Percentiles rank a stretch among this genome's conserved stretches.
These are phyloP conservation scores for Diplolepis rosae DNA, from an alignment of 2,888 invertebrate genomes.

Conservation along the genomic window DNA sequence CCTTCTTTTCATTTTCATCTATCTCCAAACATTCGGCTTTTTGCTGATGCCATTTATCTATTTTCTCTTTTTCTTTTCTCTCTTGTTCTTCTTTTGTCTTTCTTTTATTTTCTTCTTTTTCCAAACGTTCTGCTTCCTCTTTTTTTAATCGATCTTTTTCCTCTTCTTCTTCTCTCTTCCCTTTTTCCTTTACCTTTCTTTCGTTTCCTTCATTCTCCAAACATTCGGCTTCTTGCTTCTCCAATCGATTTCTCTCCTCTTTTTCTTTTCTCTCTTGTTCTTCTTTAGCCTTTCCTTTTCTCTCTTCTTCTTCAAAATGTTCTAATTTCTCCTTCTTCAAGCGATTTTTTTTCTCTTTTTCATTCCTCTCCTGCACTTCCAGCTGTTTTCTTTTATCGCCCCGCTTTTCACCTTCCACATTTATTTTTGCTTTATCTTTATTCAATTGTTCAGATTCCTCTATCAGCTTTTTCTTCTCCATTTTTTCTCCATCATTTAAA, in stretches of 20 bases:
- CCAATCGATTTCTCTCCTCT: slow-evolving; percentile 38
- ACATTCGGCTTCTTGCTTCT: slow-evolving; percentile 45
- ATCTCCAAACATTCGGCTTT: slow-evolving; percentile 43
- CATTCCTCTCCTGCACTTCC: slow-evolving; percentile 54
- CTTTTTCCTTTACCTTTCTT: slow-evolving; percentile 41
- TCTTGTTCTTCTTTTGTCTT: slow-evolving; percentile 26
- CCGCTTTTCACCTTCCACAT: neutral
- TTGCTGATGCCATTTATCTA: slow-evolving; percentile 11
- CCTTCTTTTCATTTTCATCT: slow-evolving; percentile 36
- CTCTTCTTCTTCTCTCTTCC: slow-evolving; percentile 34
- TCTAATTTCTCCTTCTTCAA: slow-evolving; percentile 43
- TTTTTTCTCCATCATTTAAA: slow-evolving; percentile 51
- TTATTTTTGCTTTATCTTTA: slow-evolving; percentile 40
- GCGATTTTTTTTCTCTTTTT: slow-evolving; percentile 54
- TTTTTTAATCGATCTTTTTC: slow-evolving; percentile 40
- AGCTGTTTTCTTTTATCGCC: neutral
- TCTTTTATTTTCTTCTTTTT: slow-evolving; percentile 63
- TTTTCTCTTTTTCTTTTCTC: slow-evolving; percentile 44
- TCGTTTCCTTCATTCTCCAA: slow-evolving; percentile 35
- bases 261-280: slow-evolving; percentile 36
- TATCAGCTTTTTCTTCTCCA: slow-evolving; percentile 61
- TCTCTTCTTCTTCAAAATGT: slow-evolving; percentile 49
- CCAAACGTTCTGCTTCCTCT: slow-evolving; percentile 44
- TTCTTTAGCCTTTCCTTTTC: slow-evolving; percentile 43
- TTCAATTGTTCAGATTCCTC: slow-evolving; percentile 58